Evolutionary conservation across 2,888 invertebrate genomes (phyloP).

Genomic region (Idaea straminata): DNA sequence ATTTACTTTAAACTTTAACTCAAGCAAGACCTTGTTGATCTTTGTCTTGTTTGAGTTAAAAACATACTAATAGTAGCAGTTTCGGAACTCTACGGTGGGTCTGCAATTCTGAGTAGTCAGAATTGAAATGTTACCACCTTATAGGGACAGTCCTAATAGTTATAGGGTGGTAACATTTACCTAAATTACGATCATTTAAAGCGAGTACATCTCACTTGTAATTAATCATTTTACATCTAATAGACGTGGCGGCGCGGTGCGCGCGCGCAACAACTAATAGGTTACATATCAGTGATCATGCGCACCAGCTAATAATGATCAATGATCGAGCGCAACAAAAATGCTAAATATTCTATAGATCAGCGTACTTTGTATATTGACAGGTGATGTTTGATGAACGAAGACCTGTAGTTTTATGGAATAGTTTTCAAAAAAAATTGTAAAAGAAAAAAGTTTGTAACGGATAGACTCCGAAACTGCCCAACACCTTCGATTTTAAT

Average conservation of each 20-base stretch:
- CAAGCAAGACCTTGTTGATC: no score
- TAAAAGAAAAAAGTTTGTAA: no score
- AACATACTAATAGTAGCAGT: no score
- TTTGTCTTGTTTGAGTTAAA: no score
- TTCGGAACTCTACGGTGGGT: no score
- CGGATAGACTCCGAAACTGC: no score
- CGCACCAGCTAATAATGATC: slow-evolving; percentile 70
- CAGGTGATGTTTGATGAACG: slow-evolving; percentile 53
- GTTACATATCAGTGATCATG: slow-evolving; percentile 9
- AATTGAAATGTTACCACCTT: no score
- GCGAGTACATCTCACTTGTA: background rate
- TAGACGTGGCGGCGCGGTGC: background rate
- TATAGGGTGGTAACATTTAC: background rate
- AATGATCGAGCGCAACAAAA: slow-evolving; percentile 62
- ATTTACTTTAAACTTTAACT: no score
- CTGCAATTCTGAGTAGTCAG: no score
- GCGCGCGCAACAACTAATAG: slow-evolving; percentile 34
- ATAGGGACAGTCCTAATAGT: no score
- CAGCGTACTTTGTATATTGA: slow-evolving; percentile 70
- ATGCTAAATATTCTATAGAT: slow-evolving; percentile 79
- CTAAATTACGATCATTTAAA: background rate
- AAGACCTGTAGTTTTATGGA: slow-evolving; percentile 32
- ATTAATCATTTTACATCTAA: background rate
- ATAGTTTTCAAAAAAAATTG: slow-evolving; percentile 5
- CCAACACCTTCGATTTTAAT: no score